Evolutionary conservation across 1,140 invertebrate species (phyloP).

Genomic region (Eriosoma lanigerum): DNA sequence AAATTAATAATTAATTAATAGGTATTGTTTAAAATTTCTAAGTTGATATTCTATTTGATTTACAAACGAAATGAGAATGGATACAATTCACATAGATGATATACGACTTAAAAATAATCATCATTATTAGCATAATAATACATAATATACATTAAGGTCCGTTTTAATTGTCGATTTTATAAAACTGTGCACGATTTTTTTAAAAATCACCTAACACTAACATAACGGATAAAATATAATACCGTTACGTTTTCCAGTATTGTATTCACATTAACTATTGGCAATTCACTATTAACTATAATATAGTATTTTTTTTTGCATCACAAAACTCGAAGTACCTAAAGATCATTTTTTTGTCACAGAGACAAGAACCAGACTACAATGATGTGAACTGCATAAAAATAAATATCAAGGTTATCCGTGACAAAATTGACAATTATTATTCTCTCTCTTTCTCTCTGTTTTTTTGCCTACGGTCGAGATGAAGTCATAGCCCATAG

Average conservation of each 20-base stretch:
- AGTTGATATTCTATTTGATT: no score
- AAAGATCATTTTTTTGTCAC: constrained; percentile 19
- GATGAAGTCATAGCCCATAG: constrained; percentile 49
- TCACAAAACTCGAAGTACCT: not conserved
- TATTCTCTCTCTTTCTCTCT: constrained; percentile 23
- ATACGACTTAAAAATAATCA: no score
- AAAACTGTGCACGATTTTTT: not conserved
- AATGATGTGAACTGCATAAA: constrained; percentile 48
- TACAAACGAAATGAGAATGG: no score
- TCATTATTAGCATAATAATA: no score
- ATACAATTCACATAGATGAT: no score
- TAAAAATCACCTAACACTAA: not conserved
- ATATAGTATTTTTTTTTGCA: constrained; percentile 47
- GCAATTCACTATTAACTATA: no score
- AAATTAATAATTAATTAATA: no score
- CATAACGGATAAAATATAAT: constrained; percentile 15
- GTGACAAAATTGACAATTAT: constrained; percentile 51
- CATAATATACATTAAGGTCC: no score
- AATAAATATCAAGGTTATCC: constrained; percentile 50
- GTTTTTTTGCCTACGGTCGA: constrained; percentile 23
- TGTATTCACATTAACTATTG: constrained; percentile 36
- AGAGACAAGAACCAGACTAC: constrained; percentile 38
- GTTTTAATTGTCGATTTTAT: not conserved
- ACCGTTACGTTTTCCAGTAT: constrained; percentile 46
- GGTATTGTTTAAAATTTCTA: no score